These are phyloP conservation scores for Homarus americanus DNA, from an alignment of 1,140 invertebrate species.

Conservation along the genomic window DNA sequence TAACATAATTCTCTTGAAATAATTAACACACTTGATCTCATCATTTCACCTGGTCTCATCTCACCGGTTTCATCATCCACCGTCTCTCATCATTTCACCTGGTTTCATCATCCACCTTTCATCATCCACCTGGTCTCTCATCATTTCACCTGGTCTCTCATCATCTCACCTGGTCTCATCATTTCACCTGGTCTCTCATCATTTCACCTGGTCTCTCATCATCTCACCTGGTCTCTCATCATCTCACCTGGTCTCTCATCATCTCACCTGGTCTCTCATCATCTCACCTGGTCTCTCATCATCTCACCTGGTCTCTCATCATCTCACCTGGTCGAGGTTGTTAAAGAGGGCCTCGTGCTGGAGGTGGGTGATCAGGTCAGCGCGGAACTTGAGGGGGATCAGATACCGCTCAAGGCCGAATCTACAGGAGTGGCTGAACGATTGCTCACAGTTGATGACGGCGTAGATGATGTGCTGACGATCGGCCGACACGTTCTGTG, in stretches of 20 bases:
- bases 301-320: background rate
- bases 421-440: constrained; percentile 58
- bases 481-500: constrained; percentile 22
- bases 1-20: too few relatives aligned
- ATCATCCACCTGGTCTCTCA: too few relatives aligned
- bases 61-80: too few relatives aligned
- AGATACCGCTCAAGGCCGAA: constrained; percentile 59
- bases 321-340: constrained; percentile 60
- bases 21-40: background rate
- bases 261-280: too few relatives aligned
- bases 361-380: constrained; percentile 38
- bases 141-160: background rate
- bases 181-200: too few relatives aligned
- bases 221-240: too few relatives aligned
- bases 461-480: constrained; percentile 29
- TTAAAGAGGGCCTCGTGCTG: constrained; percentile 52
- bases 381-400: constrained; percentile 58
- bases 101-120: too few relatives aligned
- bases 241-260: too few relatives aligned
- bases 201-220: too few relatives aligned
- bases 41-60: too few relatives aligned
- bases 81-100: too few relatives aligned
- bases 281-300: too few relatives aligned
- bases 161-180: background rate
- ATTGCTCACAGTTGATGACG: constrained; percentile 63